Conservation (phyloP, 2,113 vertebrate species). For the Miniopterus natalensis region DNA sequence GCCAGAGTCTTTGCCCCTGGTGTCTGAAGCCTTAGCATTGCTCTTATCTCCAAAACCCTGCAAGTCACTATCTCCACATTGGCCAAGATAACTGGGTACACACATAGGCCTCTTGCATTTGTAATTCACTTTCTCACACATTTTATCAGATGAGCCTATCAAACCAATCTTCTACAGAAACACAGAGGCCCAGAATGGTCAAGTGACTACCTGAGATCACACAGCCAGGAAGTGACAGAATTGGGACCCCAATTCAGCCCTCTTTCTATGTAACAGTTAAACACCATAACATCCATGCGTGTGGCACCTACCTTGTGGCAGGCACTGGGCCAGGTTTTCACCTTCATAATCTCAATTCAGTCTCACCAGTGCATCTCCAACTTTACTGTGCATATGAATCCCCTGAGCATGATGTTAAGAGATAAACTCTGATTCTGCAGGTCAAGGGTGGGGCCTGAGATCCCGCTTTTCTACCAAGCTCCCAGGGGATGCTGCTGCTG, state of each 20-base stretch:
- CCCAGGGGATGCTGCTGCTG: too few relatives aligned
- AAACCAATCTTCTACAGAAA: not conserved
- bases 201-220: not conserved
- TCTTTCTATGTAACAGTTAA: not conserved
- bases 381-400: not conserved
- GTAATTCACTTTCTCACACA: not conserved
- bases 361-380: not conserved
- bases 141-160: not conserved
- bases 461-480: not conserved
- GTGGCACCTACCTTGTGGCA: not conserved
- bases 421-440: not conserved
- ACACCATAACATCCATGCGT: not conserved
- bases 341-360: not conserved
- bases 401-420: not conserved
- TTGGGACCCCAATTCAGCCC: not conserved
- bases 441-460: not conserved
- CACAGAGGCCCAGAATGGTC: not conserved
- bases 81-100: not conserved
- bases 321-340: not conserved
- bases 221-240: not conserved
- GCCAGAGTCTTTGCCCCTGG: not conserved
- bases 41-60: slow-evolving; percentile 13
- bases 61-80: slow-evolving; percentile 2
- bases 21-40: not conserved
- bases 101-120: not conserved